Evolutionary conservation across 2,888 invertebrate species (phyloP), one percentile per base, ranked within the genome.

Genomic region (Lepidochrysops patricia): DNA sequence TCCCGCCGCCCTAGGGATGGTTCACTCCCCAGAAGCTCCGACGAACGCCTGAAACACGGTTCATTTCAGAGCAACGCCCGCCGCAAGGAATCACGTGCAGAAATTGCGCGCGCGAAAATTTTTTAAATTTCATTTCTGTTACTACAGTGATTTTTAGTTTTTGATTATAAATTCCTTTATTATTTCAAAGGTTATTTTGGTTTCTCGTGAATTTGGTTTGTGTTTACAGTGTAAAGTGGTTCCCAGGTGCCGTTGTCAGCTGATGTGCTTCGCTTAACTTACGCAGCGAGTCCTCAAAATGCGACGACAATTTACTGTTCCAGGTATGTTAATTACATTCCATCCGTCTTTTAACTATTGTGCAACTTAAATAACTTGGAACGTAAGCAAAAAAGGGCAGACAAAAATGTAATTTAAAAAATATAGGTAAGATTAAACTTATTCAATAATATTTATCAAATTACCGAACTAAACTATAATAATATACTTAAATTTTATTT

Each of bases 21-120:
- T 74, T 77, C 75, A 84, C 83, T 82, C 83, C 84, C 84, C 86
- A 87, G 87, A 87, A 80, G 80, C 84, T 71, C 70, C 76, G 70
- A 72, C 77, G 81, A 73, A 77, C 80, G 84, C 83, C 76, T 73
- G 69, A 81, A 80, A 78, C 66, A 75, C 88, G 85, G 88, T 83
- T 76, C 79, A 79, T 72, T 83, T 73, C 73, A 70, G 69, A 73
- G 73, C 72, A 67, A 70, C 69, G 66, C 70, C 71, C 68, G 66
- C 70, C 74, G 73, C 74, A 72, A 65, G 68, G 70, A 66, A 70
- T 72, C 79, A 79, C 80, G 80, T 81, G 76, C 68, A 68, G 50
- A 67, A 72, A 78, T 72, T 80, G 72, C 77, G 79, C 81, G 80
- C 76, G 76, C 71, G 63, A 59, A 66, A 49, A 19, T 49, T 54